Evolutionary conservation across 2,888 invertebrate genomes (phyloP), one percentile per base, ranked within the genome.

Genomic region (Eumerus sabulonum): DNA sequence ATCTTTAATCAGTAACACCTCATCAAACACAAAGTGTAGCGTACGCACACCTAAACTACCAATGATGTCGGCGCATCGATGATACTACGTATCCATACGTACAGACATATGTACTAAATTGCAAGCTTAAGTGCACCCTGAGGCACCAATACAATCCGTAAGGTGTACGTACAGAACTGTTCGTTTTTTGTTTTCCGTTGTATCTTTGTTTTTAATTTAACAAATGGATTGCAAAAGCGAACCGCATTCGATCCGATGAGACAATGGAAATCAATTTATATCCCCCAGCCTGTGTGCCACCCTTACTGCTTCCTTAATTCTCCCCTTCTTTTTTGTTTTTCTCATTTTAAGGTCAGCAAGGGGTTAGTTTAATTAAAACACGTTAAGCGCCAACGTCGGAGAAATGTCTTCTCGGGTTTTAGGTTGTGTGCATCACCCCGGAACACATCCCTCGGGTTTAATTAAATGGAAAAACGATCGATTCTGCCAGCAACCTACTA

Each of bases 141-240:
- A 47, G 53, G 47, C 1, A 9, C 19, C 53, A 17, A 9, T 19
- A 12, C 51, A 7, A 70, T n/a, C 13, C n/a, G 50, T 44, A 63
- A 66, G 60, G 45, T 72, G 57, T 7, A 27, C 27, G 2, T 7
- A 27, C 7, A 27, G 27, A 7, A 4, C 9, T 40, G 40, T 59
- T 67, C 16, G 18, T 40, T 40, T 40, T 12, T 47, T 36, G 7
- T 38, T 38, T 12, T 4, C 47, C 45, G 1, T 53, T 16, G n/a
- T 13, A 64, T 19, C 35, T 54, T 51, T 48, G 12, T 64, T 72
- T 77, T 56, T 56, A 74, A 79, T 74, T 70, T 74, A 74, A 54
- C 79, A 79, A 79, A 79, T 74, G 79, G 73, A 68, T 79, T 79
- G 59, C 79, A 48, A 79, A 68, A 79, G 18, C 42, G 42, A 56